These are phyloP conservation scores for Perithous albicinctus DNA, from an alignment of 2,888 invertebrate genomes.

Conservation along the genomic window DNA sequence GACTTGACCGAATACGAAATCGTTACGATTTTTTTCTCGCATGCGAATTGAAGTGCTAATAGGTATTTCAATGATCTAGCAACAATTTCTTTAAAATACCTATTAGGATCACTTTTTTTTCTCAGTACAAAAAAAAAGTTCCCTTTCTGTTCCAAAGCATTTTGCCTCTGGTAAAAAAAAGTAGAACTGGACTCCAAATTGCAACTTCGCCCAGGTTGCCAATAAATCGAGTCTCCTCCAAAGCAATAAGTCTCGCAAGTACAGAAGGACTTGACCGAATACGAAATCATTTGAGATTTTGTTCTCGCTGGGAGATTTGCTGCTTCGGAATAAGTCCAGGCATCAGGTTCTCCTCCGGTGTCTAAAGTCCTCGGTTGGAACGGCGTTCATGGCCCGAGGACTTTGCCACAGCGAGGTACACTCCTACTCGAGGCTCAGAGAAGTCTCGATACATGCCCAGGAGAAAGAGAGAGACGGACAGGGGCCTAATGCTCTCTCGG, in stretches of 20 bases:
- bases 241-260: neutral
- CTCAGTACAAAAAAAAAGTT: too few relatives aligned
- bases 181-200: neutral
- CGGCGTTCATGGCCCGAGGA: conserved; percentile 64
- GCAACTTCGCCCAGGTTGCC: neutral
- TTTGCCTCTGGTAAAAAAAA: too few relatives aligned
- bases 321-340: conserved; percentile 6
- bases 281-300: conserved; percentile 8
- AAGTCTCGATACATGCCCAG: conserved; percentile 38
- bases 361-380: conserved; percentile 57
- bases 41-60: too few relatives aligned
- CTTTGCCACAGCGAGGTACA: conserved; percentile 38
- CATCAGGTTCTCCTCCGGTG: neutral
- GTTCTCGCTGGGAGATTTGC: neutral
- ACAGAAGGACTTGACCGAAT: neutral
- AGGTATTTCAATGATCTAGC: too few relatives aligned
- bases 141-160: too few relatives aligned
- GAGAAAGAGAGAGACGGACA: conserved; percentile 23
- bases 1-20: neutral
- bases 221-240: neutral
- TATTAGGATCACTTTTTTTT: too few relatives aligned
- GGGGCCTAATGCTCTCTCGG: conserved; percentile 59
- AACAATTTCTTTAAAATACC: too few relatives aligned
- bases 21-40: conserved; percentile 2
- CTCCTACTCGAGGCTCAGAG: conserved; percentile 10